These are phyloP conservation scores for Ictalurus furcatus DNA, from an alignment of 2,113 vertebrate species.

Conservation along the genomic window DNA sequence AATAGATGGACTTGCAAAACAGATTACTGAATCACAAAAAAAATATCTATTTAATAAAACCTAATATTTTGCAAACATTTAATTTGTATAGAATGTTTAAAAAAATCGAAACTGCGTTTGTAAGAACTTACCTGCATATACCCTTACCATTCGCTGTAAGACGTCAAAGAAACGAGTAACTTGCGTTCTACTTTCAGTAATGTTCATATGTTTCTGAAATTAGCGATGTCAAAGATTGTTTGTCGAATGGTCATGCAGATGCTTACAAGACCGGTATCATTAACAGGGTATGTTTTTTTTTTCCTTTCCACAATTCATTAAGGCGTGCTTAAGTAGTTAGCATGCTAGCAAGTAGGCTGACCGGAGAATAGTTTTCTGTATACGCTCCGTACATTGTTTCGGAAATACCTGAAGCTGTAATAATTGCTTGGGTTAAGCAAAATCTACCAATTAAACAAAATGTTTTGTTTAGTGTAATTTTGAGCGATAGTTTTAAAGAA, in stretches of 20 bases:
- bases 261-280: constrained; percentile 50
- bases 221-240: constrained; percentile 58
- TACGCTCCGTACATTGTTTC: not conserved
- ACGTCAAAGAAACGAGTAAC: not conserved
- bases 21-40: not conserved
- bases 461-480: not conserved
- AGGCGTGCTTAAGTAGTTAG: not conserved
- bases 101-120: constrained; percentile 33
- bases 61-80: not conserved
- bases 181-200: not conserved
- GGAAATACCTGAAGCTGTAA: not conserved
- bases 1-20: not conserved
- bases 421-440: not conserved
- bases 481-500: not conserved
- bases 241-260: constrained; percentile 50
- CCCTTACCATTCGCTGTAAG: not conserved
- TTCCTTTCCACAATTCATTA: not conserved
- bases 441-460: not conserved
- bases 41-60: not conserved
- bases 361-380: not conserved
- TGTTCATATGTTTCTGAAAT: not conserved
- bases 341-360: not conserved
- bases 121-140: not conserved
- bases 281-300: constrained; percentile 46
- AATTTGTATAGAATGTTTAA: not conserved